A percentile compares a stretch with the other conserved stretches of the same genome.
phyloP scores from a whole-genome alignment of 2,113 vertebrate species.

The Cardinalis cardinalis region DNA sequence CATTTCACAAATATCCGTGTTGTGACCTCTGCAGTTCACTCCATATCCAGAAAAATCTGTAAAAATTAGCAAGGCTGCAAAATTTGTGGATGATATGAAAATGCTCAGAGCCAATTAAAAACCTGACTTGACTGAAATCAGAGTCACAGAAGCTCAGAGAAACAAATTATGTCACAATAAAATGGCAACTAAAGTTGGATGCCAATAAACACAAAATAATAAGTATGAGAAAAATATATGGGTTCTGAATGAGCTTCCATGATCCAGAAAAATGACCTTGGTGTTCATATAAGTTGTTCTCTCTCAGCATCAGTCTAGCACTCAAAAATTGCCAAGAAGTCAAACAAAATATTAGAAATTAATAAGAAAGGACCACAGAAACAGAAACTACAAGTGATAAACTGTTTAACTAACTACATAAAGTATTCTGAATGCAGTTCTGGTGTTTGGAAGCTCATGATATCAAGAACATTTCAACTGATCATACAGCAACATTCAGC shows the following conservation, averaged over 20 bases:
- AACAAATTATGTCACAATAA: neutral
- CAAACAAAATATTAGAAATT: neutral
- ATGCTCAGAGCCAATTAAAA: neutral
- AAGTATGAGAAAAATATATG: neutral
- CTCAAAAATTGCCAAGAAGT: neutral
- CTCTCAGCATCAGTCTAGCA: neutral
- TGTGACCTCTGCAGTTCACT: neutral
- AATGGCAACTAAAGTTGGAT: neutral
- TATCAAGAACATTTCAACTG: neutral
- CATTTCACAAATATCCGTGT: neutral
- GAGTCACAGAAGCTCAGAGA: neutral
- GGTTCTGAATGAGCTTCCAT: neutral
- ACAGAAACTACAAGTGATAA: neutral
- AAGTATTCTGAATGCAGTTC: neutral
- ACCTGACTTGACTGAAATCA: neutral
- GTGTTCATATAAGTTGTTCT: neutral
- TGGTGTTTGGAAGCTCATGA: neutral
- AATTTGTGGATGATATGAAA: neutral
- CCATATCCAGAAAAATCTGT: neutral
- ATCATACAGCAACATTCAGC: neutral
- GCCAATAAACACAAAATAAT: neutral
- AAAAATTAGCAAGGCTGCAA: neutral
- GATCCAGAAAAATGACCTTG: neutral
- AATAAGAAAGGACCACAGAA: neutral
- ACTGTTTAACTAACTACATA: neutral